Conservation (phyloP, 2,888 invertebrate genomes). For the Mylabris sibirica region DNA sequence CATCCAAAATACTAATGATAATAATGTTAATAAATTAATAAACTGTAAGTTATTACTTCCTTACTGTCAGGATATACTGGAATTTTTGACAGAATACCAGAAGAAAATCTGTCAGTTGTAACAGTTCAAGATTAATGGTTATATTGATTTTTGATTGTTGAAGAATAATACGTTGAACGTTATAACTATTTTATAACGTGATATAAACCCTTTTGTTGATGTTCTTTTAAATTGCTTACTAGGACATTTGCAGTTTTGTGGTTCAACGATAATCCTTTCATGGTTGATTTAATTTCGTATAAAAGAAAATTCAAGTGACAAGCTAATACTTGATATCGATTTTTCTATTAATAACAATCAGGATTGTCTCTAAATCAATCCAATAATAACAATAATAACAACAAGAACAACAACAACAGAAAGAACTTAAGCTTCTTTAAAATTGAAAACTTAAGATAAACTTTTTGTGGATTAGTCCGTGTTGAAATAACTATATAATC, state of each 20-base stretch:
- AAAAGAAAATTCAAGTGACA: conserved; percentile 15
- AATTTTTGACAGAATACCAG: background rate
- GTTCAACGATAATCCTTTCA: conserved; percentile 11
- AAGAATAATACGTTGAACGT: conserved; percentile 10
- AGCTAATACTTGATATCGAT: background rate
- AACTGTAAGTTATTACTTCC: conserved; percentile 16
- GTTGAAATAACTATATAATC: no score
- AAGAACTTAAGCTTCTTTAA: no score
- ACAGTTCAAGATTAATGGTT: conserved; percentile 21
- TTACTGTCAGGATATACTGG: conserved; percentile 7
- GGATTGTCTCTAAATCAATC: no score
- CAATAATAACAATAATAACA: background rate
- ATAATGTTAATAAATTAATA: conserved; percentile 2
- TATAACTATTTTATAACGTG: conserved; percentile 19
- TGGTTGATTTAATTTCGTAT: conserved; percentile 19
- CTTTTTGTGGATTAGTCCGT: no score
- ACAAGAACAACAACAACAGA: background rate
- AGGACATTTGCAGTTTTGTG: conserved; percentile 7
- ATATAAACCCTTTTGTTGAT: conserved; percentile 15
- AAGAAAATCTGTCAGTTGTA: conserved; percentile 5
- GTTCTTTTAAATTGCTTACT: conserved; percentile 16
- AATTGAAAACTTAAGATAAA: no score
- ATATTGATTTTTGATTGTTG: conserved; percentile 19
- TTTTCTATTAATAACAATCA: background rate
- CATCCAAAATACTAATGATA: background rate